These are phyloP conservation scores for Malthinus seriepunctatus DNA, from an alignment of 2,888 invertebrate species.

Conservation along the genomic window DNA sequence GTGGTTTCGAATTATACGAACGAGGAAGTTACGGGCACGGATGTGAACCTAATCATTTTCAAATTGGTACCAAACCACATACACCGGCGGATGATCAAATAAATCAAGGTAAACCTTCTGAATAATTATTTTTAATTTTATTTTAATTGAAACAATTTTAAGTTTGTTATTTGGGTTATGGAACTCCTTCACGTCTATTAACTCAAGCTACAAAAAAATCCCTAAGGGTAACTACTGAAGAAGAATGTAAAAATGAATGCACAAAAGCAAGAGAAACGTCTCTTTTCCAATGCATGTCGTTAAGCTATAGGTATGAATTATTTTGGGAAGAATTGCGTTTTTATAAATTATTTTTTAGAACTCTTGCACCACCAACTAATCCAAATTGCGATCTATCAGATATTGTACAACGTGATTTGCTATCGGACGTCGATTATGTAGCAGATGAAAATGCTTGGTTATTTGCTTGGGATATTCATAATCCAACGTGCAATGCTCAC, in stretches of 20 bases:
- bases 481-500: slow-evolving; percentile 64
- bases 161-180: slow-evolving; percentile 81
- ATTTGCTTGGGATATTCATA: slow-evolving; percentile 79
- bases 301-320: slow-evolving; percentile 68
- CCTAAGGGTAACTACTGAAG: slow-evolving; percentile 65
- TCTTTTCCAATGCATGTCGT: slow-evolving; percentile 73
- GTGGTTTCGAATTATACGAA: slow-evolving; percentile 76
- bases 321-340: slow-evolving; percentile 10
- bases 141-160: slow-evolving; percentile 37
- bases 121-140: neutral
- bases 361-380: slow-evolving; percentile 33
- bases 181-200: slow-evolving; percentile 72
- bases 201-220: slow-evolving; percentile 68
- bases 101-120: slow-evolving; percentile 25
- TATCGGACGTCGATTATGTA: slow-evolving; percentile 73
- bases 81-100: slow-evolving; percentile 33
- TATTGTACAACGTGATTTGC: slow-evolving; percentile 74
- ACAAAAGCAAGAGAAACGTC: slow-evolving; percentile 59
- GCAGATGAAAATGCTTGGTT: slow-evolving; percentile 71
- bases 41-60: slow-evolving; percentile 69
- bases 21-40: slow-evolving; percentile 82
- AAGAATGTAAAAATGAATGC: slow-evolving; percentile 73
- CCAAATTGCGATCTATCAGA: slow-evolving; percentile 80
- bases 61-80: slow-evolving; percentile 45
- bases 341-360: slow-evolving; percentile 37